Evolutionary conservation across 2,797 vertebrate species (phyloP), one percentile per base, ranked within the genome.

Genomic region (Sandelia bainsii): DNA sequence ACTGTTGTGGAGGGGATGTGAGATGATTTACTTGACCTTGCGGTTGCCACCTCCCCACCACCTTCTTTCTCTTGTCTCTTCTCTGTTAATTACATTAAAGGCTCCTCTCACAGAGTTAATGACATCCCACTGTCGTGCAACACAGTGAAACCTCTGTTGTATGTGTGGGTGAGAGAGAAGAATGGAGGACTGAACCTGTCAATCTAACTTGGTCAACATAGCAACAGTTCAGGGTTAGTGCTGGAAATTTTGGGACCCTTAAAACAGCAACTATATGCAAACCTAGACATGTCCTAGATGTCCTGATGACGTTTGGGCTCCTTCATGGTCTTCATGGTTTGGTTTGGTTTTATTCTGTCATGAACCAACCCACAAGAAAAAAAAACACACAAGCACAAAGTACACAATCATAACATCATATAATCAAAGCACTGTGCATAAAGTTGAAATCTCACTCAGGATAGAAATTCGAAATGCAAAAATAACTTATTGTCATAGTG

Each of bases 41-140:
- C 32, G 8, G 57, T 79, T 72, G 20, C 57, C 51, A 27, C 58
- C 80, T 61, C 67, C 44, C 29, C 10, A 42, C 27, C 63, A 69
- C 63, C 42, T 62, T 59, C 57, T 48, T 19, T 63, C 68, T 57
- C 48, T 46, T 37, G 8, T 75, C 75, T 82, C 61, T 72, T 77
- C 67, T 56, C 73, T 84, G 74, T 91, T 93, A 91, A 93, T 93
- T 91, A 91, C 88, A 87, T 89, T 83, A 90, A 84, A 78, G 74
- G 73, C 81, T 82, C 64, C 70, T 88, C 83, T 83, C 58, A 32
- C 81, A 22, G 59, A 84, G 70, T 85, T 93, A 91, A 93, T 90
- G 88, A 74, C 83, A 71, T 81, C 82, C 80, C 53, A 74, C 90
- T 72, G 86, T 82, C 79, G 89, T 81, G 39, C 61, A 80, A 84